Evolutionary conservation across 1,140 invertebrate species (phyloP), one percentile per base, ranked within the genome.

Genomic region (Papilio polytes): DNA sequence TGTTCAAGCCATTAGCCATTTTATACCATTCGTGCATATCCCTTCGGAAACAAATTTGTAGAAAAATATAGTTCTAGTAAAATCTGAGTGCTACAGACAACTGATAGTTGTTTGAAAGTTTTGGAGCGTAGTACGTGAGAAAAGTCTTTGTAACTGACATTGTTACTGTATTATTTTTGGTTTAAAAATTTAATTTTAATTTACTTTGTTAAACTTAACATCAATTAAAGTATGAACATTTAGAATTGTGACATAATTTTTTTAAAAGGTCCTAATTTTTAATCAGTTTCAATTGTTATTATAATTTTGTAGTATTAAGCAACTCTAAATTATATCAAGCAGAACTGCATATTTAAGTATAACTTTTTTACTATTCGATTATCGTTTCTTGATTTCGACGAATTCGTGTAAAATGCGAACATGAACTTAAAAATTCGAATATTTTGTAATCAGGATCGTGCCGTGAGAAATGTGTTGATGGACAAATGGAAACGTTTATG

Each of bases 81-180:
- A 31, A 70, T 13, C 26, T 63, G 20, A 70, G 63, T 31, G 15
- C 26, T 10, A 31, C 63, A 15, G 26, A 70, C 31, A 70, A 70
- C 63, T 70, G 22, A 31, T 31, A 70, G 63, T 70, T 70, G 63
- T 70, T 70, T 70, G 26, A 70, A 70, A 70, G 63, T 70, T 70
- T 70, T 66, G 22, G 12, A 70, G 26, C 12, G 26, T 66, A 36
- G 20, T 13, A 63, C 63, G 12, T 36, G 63, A 70, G 26, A 70
- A 15, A 70, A 70, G 63, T 13, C 0, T 70, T 70, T 31, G 22
- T 70, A 70, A 70, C 63, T 70, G 26, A 15, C 13, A 31, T 70
- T 70, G 12, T 26, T 22, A 63, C 10, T 31, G 12, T 31, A 70
- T 36, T 41, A 8, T 41, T 70, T 70, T 70, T 70, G 26, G 13